Conservation (phyloP, 2,797 vertebrate genomes). For the Chrysocyon brachyurus region DNA sequence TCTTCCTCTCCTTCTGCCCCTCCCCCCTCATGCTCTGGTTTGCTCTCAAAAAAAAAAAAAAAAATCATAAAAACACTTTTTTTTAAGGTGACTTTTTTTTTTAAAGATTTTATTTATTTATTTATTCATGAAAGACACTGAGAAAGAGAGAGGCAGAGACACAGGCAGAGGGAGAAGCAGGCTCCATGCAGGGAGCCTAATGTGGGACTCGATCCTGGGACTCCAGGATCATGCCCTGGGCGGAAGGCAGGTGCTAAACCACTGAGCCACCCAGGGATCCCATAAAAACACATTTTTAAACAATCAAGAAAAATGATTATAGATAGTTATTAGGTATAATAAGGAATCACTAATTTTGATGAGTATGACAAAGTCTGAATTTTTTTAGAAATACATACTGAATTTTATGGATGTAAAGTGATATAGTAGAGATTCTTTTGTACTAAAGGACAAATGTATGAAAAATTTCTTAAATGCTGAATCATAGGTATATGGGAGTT, state of each 20-base stretch:
- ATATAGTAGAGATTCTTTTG: neutral
- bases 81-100: neutral
- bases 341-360: slow-evolving; percentile 1
- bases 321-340: neutral
- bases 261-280: too few species aligned
- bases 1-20: neutral
- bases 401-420: neutral
- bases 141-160: too few species aligned
- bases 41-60: neutral
- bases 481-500: neutral
- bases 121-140: too few species aligned
- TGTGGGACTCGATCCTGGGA: too few species aligned
- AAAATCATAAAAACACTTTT: neutral
- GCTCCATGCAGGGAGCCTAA: too few species aligned
- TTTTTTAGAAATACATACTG: neutral
- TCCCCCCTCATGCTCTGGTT: neutral
- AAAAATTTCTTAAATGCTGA: slow-evolving; percentile 15
- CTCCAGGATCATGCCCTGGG: too few species aligned
- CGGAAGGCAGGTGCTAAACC: too few species aligned
- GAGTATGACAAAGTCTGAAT: neutral
- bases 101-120: too few species aligned
- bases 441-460: slow-evolving; percentile 15
- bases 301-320: neutral
- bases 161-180: too few species aligned
- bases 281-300: slow-evolving; percentile 46